Percentiles rank a stretch among this genome's conserved stretches.
Conservation (phyloP, 2,888 invertebrate genomes). For the Temnothorax ravouxi region DNA sequence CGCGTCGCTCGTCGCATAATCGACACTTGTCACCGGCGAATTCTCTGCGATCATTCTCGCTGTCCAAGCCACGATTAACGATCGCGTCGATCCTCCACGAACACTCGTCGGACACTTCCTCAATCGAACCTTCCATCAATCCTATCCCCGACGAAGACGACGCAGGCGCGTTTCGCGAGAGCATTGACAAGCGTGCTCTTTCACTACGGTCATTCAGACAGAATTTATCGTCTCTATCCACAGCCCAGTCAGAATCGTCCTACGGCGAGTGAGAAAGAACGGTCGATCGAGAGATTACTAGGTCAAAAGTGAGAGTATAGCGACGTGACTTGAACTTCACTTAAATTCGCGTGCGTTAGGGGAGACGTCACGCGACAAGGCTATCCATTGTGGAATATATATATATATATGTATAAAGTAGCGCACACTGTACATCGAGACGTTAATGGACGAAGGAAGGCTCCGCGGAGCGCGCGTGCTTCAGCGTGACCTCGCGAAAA, state of each 20-base stretch:
- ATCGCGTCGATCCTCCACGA: conserved; percentile 10
- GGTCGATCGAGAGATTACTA: neutral
- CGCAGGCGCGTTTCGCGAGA: conserved; percentile 7
- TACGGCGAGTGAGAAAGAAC: neutral
- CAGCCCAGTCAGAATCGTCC: neutral
- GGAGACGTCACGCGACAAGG: conserved; percentile 3
- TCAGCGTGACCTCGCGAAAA: conserved; percentile 68
- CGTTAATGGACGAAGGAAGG: conserved; percentile 33
- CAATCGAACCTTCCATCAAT: conserved; percentile 44
- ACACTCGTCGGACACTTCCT: conserved; percentile 23
- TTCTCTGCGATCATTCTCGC: conserved; percentile 30
- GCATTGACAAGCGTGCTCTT: conserved; percentile 11
- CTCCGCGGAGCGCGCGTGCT: neutral
- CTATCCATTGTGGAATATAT: neutral
- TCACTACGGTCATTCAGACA: conserved; percentile 16
- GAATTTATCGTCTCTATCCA: conserved; percentile 14
- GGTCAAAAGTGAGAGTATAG: neutral
- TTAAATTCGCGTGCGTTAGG: neutral
- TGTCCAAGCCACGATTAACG: conserved; percentile 1
- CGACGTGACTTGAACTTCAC: neutral
- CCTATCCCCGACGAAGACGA: neutral
- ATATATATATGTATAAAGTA: no score
- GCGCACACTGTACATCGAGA: neutral
- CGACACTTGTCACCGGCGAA: neutral
- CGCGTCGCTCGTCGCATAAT: conserved; percentile 21